A percentile compares a stretch with the other conserved stretches of the same genome.
These are phyloP conservation scores for Solea solea DNA, from an alignment of 2,113 vertebrate species.

Conservation along the genomic window DNA sequence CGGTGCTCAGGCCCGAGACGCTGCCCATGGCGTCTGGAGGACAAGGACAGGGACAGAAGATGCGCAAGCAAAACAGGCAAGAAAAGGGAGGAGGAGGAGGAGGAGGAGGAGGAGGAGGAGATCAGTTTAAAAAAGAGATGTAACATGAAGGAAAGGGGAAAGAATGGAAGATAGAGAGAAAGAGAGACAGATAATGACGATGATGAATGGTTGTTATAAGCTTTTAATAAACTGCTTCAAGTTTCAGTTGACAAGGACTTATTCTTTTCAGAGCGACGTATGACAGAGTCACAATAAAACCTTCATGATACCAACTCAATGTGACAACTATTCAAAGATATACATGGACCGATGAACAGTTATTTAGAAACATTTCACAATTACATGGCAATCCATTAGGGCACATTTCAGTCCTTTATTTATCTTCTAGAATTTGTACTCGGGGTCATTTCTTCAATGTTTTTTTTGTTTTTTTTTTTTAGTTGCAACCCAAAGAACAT, in stretches of 20 bases:
- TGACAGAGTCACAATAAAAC: constrained; percentile 1
- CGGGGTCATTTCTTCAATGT: no score
- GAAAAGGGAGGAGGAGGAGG: constrained; percentile 23
- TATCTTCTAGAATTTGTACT: no score
- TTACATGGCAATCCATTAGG: no score
- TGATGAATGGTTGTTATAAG: constrained; percentile 40
- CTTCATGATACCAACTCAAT: not conserved
- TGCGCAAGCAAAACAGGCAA: constrained; percentile 39
- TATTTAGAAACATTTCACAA: no score
- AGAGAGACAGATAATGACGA: constrained; percentile 34
- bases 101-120: constrained; percentile 40
- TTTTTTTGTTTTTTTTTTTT: no score
- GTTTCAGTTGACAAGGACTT: constrained; percentile 26
- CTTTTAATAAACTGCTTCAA: constrained; percentile 34
- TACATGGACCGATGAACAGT: no score
- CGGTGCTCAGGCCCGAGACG: constrained; percentile 88
- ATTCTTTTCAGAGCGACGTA: not conserved
- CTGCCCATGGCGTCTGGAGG: constrained; percentile 54
- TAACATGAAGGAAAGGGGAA: constrained; percentile 34
- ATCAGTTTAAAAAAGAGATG: constrained; percentile 5
- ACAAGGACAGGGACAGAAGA: constrained; percentile 32
- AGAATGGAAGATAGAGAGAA: constrained; percentile 53
- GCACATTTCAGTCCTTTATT: no score
- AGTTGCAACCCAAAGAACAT: not conserved
- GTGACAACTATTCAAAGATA: not conserved